These are phyloP conservation scores for Brachymystax lenok DNA, from an alignment of 2,797 vertebrate genomes.

Conservation along the genomic window DNA sequence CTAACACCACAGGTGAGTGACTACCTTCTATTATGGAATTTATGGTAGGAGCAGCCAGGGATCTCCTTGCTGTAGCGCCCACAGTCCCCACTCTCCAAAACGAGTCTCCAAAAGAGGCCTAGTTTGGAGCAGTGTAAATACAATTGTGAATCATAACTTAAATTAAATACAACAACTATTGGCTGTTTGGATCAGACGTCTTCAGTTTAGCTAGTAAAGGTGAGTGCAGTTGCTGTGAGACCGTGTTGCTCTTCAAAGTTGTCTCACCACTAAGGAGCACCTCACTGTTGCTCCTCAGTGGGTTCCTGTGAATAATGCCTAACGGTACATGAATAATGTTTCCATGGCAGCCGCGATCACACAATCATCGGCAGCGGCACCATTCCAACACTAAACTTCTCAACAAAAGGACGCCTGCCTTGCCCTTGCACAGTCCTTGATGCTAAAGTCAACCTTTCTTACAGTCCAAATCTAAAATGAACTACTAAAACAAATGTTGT, in stretches of 20 bases:
- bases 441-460: neutral
- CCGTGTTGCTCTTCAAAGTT: neutral
- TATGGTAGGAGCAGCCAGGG: no score
- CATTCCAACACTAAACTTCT: slow-evolving; percentile 23
- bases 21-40: no score
- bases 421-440: neutral
- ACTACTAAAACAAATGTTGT: neutral
- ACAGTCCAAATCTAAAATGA: neutral
- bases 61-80: no score
- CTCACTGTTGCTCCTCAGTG: neutral
- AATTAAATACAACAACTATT: neutral
- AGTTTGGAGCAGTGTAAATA: no score
- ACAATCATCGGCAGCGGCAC: slow-evolving; percentile 30
- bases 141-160: neutral
- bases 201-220: neutral
- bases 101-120: no score
- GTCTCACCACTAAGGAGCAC: neutral
- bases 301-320: slow-evolving; percentile 20
- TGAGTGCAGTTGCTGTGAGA: neutral
- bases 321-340: slow-evolving; percentile 28
- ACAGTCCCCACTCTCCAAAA: no score
- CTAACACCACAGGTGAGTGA: no score
- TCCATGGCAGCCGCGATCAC: slow-evolving; percentile 53
- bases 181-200: neutral
- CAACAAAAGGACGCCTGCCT: slow-evolving; percentile 46